Percentiles rank a stretch among this genome's conserved stretches.
These are phyloP conservation scores for Prionace glauca DNA, from an alignment of 2,797 vertebrate genomes.

Conservation along the genomic window DNA sequence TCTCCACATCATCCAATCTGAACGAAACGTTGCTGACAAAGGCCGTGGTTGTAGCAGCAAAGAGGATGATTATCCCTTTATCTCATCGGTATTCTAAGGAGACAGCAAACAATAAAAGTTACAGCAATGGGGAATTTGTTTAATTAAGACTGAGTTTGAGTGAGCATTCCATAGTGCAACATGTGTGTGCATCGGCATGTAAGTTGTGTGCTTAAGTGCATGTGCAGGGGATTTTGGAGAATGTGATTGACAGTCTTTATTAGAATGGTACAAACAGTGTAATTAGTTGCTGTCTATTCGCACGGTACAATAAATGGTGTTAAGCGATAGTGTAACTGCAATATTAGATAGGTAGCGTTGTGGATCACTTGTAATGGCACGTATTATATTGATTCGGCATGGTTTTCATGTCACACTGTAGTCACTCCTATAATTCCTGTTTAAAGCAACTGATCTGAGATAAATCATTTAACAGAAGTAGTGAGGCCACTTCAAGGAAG, in stretches of 20 bases:
- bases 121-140: conserved; percentile 27
- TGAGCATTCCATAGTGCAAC: conserved; percentile 18
- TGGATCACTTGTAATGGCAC: neutral
- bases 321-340: neutral
- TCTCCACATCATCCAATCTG: neutral
- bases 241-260: conserved; percentile 10
- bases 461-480: neutral
- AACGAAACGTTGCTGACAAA: neutral
- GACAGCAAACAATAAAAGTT: conserved; percentile 21
- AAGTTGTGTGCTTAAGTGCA: conserved; percentile 6
- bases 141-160: conserved; percentile 24
- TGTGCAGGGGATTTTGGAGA: neutral
- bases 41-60: neutral
- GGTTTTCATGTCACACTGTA: neutral
- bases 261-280: neutral
- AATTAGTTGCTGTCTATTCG: conserved; percentile 9
- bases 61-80: neutral
- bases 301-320: neutral
- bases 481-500: neutral
- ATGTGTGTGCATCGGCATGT: neutral
- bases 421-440: neutral
- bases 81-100: conserved; percentile 26
- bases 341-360: neutral
- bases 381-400: neutral
- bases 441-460: neutral